phyloP scores from a whole-genome alignment of 2,797 vertebrate genomes.

The Podarcis lilfordi region DNA sequence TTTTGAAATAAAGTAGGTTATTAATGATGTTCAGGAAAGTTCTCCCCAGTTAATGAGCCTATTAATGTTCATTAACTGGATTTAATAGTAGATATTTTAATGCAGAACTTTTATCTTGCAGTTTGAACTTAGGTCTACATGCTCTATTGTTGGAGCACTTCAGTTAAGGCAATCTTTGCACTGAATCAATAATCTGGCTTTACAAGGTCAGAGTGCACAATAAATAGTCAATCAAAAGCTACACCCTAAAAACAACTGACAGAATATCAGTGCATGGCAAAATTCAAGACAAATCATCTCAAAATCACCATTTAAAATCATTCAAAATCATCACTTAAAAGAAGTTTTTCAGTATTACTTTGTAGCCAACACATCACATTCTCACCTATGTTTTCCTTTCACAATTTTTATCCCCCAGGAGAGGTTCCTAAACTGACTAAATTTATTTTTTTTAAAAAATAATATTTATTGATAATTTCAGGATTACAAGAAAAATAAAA shows the following conservation, averaged over 20 bases:
- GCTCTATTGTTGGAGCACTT: neutral
- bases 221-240: neutral
- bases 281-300: neutral
- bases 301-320: neutral
- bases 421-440: neutral
- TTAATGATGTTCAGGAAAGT: neutral
- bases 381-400: neutral
- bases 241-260: neutral
- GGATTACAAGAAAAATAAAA: too few species aligned
- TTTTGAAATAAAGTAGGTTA: constrained; percentile 8
- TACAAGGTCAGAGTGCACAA: neutral
- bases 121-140: neutral
- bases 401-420: neutral
- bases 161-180: neutral
- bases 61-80: neutral
- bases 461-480: too few species aligned
- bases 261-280: neutral
- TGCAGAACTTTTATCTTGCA: neutral
- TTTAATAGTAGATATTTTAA: neutral
- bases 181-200: neutral
- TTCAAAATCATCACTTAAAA: neutral
- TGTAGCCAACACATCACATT: neutral
- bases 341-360: neutral
- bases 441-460: neutral
- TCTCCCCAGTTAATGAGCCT: neutral